Conservation (phyloP, 2,113 vertebrate genomes). For the Turdus rufiventris region DNA sequence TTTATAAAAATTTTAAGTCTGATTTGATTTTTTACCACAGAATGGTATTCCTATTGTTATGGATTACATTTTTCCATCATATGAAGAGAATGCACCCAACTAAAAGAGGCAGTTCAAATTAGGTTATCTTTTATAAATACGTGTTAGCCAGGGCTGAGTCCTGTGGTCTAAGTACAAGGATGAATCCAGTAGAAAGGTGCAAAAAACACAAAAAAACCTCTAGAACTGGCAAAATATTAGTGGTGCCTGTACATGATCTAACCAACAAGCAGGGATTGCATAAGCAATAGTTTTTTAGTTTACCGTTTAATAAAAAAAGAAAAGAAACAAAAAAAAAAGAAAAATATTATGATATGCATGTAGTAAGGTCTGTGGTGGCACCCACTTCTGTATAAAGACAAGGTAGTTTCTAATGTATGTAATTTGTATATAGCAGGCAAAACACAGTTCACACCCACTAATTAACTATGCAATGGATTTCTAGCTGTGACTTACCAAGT, state of each 20-base stretch:
- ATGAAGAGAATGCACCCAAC: background rate
- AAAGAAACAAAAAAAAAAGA: no score
- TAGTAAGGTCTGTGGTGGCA: background rate
- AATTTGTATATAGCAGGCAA: background rate
- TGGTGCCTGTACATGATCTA: background rate
- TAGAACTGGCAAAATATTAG: background rate
- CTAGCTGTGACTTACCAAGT: background rate
- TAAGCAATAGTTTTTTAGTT: background rate
- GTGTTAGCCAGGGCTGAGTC: background rate
- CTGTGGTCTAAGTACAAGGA: background rate
- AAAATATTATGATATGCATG: rapidly evolving
- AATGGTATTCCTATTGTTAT: background rate
- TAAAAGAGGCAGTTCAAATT: background rate
- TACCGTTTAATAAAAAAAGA: background rate
- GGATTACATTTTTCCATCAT: background rate
- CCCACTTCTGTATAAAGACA: background rate
- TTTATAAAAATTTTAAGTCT: background rate
- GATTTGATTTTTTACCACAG: background rate
- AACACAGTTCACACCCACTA: background rate
- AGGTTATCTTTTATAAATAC: background rate
- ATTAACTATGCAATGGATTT: background rate
- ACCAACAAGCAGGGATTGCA: rapidly evolving
- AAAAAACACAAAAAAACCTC: background rate
- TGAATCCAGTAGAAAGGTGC: background rate
- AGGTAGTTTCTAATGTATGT: background rate